phyloP scores from a whole-genome alignment of 2,113 vertebrate genomes.

The Glaucidium brasilianum region DNA sequence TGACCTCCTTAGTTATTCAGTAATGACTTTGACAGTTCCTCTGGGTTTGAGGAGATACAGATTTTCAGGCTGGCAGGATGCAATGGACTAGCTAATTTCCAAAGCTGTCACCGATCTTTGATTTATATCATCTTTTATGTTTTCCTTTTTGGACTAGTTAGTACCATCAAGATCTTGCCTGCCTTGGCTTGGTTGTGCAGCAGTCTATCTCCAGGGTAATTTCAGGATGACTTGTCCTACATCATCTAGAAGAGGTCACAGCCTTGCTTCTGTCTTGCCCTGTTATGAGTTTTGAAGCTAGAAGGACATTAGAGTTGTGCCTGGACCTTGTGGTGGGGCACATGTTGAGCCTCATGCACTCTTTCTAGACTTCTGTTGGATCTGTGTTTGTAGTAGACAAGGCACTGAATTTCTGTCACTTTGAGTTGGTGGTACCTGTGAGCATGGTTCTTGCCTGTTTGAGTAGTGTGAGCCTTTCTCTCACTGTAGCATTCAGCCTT shows the following conservation, averaged over 20 bases:
- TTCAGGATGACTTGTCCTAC: neutral
- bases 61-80: neutral
- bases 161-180: neutral
- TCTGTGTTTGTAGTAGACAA: neutral
- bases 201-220: neutral
- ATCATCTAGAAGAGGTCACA: neutral
- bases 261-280: neutral
- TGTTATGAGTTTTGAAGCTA: neutral
- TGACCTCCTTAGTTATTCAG: neutral
- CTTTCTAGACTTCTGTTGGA: neutral
- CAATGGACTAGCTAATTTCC: neutral
- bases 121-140: neutral
- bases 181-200: neutral
- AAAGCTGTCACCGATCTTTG: neutral
- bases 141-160: neutral
- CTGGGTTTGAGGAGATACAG: neutral
- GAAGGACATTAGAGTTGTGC: neutral
- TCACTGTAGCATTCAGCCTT: neutral
- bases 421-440: neutral
- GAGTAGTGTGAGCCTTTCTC: neutral
- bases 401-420: neutral
- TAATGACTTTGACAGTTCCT: slow-evolving; percentile 29
- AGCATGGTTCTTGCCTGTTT: neutral
- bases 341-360: neutral
- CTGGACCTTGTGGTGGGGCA: neutral